These are phyloP conservation scores for Caenorhabditis elegans DNA, from an alignment of 1,140 invertebrate genomes.

Conservation along the genomic window DNA sequence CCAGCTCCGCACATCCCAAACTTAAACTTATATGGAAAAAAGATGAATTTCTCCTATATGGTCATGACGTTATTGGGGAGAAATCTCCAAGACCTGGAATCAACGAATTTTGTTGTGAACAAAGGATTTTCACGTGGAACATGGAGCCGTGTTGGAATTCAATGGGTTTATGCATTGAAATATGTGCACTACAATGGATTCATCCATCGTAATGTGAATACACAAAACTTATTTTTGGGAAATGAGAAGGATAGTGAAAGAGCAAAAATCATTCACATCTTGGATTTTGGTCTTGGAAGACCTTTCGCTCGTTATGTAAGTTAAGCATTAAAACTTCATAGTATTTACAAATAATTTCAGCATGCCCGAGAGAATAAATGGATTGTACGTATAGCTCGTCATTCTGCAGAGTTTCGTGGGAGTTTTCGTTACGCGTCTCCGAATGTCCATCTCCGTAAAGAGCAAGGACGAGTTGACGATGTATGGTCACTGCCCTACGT, in stretches of 20 bases:
- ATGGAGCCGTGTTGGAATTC: slow-evolving; percentile 46
- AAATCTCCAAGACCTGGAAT: slow-evolving; percentile 35
- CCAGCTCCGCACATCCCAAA: slow-evolving; percentile 35
- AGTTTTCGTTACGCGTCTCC: slow-evolving; percentile 54
- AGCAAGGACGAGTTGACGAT: slow-evolving; percentile 56
- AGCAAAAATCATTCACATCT: slow-evolving; percentile 39
- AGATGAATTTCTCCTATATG: slow-evolving; percentile 48
- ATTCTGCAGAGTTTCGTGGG: slow-evolving; percentile 54
- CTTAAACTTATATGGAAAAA: slow-evolving; percentile 35
- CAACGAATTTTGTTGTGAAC: neutral
- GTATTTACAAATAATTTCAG: slow-evolving; percentile 1
- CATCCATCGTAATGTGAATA: slow-evolving; percentile 54
- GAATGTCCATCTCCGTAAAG: slow-evolving; percentile 47
- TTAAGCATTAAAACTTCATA: neutral
- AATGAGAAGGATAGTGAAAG: slow-evolving; percentile 33
- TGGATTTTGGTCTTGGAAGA: slow-evolving; percentile 46
- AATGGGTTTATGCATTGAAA: slow-evolving; percentile 46
- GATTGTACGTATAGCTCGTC: slow-evolving; percentile 50
- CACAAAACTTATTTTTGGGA: slow-evolving; percentile 57
- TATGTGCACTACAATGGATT: slow-evolving; percentile 48
- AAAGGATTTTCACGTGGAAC: slow-evolving; percentile 16
- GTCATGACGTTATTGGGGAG: slow-evolving; percentile 48
- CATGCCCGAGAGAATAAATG: slow-evolving; percentile 23
- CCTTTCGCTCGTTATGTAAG: slow-evolving; percentile 4
- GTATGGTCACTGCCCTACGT: slow-evolving; percentile 55